Base-by-base conservation (phyloP, 2,113 vertebrate genomes). In the Amazona guildingii region DNA sequence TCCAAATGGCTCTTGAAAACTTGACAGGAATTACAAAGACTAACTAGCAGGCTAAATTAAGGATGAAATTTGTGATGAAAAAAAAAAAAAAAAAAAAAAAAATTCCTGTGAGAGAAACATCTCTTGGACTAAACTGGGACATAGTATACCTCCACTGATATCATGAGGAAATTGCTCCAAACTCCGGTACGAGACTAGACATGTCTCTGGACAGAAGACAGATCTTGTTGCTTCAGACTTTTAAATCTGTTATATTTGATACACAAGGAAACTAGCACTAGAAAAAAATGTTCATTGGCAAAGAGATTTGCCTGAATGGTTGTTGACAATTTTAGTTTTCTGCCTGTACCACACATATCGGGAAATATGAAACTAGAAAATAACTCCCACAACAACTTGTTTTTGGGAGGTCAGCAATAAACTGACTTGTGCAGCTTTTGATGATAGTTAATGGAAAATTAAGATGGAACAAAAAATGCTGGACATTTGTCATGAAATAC, bases 271-370 rank as follows among this genome's bases (percentile, higher is more conserved):
- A 37, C 11, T 29, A 17, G 7, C 17, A 59, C 4, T 43, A 63
- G 24, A 33, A 86, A 57, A 79, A 23, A 35, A 13, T 10, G 2
- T 37, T 62, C 9, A 29, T 29, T 59, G 6, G 5, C 9, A 74
- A 70, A 48, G 17, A 54, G 3, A 49, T 68, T 63, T 68, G 10
- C 24, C 8, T 70, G 31, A 81, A 35, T 37, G 9, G 5, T 7
- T 48, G 11, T 59, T 28, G 5, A 37, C 2, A 0, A 15, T 70
- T 82, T 49, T 35, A 24, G 5, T 82, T 88, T 87, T 78, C 12
- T 0, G 0, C 33, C 24, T 39, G 2, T 55, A 68, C 9, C 3
- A 6, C 24, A 35, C 3, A 29, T 3, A 11, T 11, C 0, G 0
- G 13, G 10, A 35, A 81, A 91, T 70, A 33, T 61, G 25, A 69